Conservation (phyloP, 2,888 invertebrate species). For the Stegana nigrithorax region DNA sequence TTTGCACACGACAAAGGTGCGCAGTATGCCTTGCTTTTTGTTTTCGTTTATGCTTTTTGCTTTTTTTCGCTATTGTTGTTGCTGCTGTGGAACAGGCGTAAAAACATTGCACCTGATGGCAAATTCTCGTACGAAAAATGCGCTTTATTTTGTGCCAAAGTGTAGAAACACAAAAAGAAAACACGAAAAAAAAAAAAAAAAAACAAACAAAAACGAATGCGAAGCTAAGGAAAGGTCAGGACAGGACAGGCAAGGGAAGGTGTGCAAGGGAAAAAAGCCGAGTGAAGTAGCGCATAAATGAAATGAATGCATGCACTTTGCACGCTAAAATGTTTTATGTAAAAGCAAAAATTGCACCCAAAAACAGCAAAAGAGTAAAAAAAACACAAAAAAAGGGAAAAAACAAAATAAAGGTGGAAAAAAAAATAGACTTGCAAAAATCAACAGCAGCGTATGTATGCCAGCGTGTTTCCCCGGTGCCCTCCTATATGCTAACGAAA, state of each 20-base stretch:
- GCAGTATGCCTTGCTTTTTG: no score
- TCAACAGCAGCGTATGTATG: neutral
- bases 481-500: neutral
- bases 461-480: neutral
- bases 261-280: neutral
- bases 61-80: neutral
- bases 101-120: constrained; percentile 5
- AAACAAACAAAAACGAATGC: no score
- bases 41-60: no score
- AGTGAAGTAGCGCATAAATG: neutral
- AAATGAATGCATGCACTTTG: constrained; percentile 14
- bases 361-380: neutral
- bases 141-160: neutral
- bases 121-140: neutral
- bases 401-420: neutral
- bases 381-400: neutral
- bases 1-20: neutral
- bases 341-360: neutral
- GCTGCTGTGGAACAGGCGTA: neutral
- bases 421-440: neutral
- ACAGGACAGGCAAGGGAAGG: no score
- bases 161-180: neutral
- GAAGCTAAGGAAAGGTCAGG: no score
- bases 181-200: neutral
- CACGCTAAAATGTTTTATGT: neutral